These are phyloP conservation scores for Drosophila kanekoi DNA, from an alignment of 2,888 invertebrate genomes.

Conservation along the genomic window DNA sequence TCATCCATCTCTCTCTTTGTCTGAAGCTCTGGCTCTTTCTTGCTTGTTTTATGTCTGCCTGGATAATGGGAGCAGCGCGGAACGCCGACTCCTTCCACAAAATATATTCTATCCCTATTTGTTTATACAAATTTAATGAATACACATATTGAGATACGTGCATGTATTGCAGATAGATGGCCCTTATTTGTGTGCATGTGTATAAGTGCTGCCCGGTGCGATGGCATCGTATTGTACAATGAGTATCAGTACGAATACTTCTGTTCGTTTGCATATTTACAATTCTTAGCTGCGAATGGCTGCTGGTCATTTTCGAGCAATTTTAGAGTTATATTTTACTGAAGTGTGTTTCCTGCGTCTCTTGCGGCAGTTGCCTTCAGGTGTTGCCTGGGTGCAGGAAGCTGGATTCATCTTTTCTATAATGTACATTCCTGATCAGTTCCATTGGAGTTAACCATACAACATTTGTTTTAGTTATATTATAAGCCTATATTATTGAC, in stretches of 20 bases:
- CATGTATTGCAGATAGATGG: conserved; percentile 15
- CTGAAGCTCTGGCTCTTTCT: not conserved
- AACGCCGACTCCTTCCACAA: conserved; percentile 51
- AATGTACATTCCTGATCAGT: not conserved
- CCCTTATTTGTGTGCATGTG: conserved; percentile 1
- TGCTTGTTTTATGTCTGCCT: conserved; percentile 28
- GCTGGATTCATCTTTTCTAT: not conserved
- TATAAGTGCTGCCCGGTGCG: not conserved
- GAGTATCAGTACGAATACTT: not conserved
- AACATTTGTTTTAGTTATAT: too few relatives aligned
- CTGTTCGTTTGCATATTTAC: conserved; percentile 17
- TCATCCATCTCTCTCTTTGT: not conserved
- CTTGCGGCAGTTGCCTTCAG: not conserved
- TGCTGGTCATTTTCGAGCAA: conserved; percentile 27
- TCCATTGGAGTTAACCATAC: too few relatives aligned
- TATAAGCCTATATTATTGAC: too few relatives aligned
- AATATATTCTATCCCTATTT: conserved; percentile 82
- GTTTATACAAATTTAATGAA: conserved; percentile 84
- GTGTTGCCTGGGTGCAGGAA: too few relatives aligned
- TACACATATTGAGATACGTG: conserved; percentile 63
- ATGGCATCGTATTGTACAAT: conserved; percentile 5
- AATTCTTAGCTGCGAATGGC: conserved; percentile 20
- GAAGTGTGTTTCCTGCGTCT: not conserved
- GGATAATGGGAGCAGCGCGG: conserved; percentile 44
- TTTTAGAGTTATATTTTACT: conserved; percentile 13